Conservation (phyloP, 2,113 vertebrate genomes). For the Perca schrenkii region DNA sequence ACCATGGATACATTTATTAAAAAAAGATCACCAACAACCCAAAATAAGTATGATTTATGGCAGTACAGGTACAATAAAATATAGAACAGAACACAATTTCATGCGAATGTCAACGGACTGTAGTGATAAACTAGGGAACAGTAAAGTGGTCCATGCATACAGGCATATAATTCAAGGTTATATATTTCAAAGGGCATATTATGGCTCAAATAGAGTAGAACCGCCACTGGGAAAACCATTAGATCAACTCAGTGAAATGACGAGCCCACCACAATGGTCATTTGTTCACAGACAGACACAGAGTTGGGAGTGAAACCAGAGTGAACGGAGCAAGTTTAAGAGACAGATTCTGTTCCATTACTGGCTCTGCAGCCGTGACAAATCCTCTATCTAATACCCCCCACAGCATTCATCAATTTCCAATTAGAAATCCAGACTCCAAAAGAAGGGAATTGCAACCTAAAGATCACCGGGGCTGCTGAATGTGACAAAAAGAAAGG, state of each 20-base stretch:
- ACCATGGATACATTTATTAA: constrained; percentile 14
- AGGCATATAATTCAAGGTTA: constrained; percentile 8
- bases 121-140: not conserved
- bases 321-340: constrained; percentile 3
- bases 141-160: not conserved
- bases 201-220: constrained; percentile 1
- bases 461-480: constrained; percentile 46
- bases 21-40: constrained; percentile 31
- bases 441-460: constrained; percentile 30
- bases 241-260: constrained; percentile 2
- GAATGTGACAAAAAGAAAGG: constrained; percentile 12
- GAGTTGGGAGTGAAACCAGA: not conserved
- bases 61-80: not conserved
- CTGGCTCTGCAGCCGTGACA: constrained; percentile 42
- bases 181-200: constrained; percentile 3
- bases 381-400: constrained; percentile 45
- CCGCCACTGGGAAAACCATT: constrained; percentile 5
- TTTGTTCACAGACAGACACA: constrained; percentile 1
- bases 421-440: constrained; percentile 55
- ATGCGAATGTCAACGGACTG: not conserved
- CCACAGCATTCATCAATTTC: constrained; percentile 63
- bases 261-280: not conserved
- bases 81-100: constrained; percentile 13
- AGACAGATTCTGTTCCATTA: constrained; percentile 36
- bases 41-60: constrained; percentile 44